Evolutionary conservation across 2,113 vertebrate genomes (phyloP).

Genomic region (Nyctibius bracteatus): DNA sequence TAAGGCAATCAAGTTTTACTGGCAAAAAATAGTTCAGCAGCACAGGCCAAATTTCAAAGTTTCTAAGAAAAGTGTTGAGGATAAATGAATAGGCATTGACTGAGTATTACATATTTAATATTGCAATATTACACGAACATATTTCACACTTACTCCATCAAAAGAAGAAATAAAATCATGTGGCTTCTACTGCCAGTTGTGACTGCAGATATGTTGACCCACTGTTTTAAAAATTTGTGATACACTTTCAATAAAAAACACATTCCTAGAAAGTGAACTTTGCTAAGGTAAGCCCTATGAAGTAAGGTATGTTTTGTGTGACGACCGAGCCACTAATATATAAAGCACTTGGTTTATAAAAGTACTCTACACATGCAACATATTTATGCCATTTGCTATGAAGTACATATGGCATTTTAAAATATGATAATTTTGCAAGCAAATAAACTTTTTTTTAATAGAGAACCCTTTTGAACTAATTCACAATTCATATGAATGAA

Average conservation of each 20-base stretch:
- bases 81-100: not conserved
- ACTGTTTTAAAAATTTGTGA: not conserved
- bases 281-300: not conserved
- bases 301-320: not conserved
- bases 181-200: not conserved
- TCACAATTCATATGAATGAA: not conserved
- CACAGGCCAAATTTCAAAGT: not conserved
- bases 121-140: not conserved
- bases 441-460: not conserved
- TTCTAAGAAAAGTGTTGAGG: not conserved
- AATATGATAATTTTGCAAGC: not conserved
- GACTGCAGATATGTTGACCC: not conserved
- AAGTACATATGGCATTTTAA: not conserved
- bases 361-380: not conserved
- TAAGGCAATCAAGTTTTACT: not conserved
- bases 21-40: not conserved
- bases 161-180: not conserved
- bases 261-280: not conserved
- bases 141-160: not conserved
- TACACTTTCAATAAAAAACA: fast-evolving
- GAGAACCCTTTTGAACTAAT: not conserved
- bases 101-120: not conserved
- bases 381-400: not conserved
- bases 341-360: not conserved
- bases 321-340: not conserved